These are phyloP conservation scores for Dione vanillae DNA, from an alignment of 2,888 invertebrate genomes.

Conservation along the genomic window DNA sequence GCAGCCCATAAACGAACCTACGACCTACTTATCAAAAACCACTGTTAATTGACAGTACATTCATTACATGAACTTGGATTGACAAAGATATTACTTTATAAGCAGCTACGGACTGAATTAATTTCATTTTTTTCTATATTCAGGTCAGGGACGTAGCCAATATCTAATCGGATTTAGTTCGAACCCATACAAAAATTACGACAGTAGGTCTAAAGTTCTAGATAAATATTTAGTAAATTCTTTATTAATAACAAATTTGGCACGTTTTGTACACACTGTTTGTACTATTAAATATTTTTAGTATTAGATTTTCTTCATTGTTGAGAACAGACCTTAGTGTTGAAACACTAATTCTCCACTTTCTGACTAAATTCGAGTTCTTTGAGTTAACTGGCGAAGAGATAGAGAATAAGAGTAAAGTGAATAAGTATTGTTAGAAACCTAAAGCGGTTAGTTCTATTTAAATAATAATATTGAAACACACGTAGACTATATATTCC, in stretches of 20 bases:
- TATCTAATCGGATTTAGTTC: slow-evolving; percentile 25
- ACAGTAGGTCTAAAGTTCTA: background rate
- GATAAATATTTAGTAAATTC: background rate
- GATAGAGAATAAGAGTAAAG: no score
- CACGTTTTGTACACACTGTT: background rate
- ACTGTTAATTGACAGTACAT: background rate
- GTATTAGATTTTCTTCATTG: no score
- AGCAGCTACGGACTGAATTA: background rate
- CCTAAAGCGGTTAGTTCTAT: no score
- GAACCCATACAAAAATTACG: slow-evolving; percentile 27
- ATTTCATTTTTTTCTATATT: background rate
- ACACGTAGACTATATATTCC: no score
- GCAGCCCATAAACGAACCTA: background rate
- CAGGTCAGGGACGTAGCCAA: slow-evolving; percentile 7
- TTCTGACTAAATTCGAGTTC: background rate
- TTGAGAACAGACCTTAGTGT: background rate
- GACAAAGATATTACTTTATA: background rate
- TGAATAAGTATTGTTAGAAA: no score
- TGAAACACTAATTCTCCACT: background rate
- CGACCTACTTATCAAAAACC: background rate
- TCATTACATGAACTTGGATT: background rate
- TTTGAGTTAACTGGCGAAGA: background rate
- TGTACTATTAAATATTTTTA: no score
- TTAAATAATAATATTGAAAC: no score
- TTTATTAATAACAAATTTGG: background rate